These are phyloP conservation scores for Eulimnadia texana DNA, from an alignment of 1,140 invertebrate genomes.

Conservation along the genomic window DNA sequence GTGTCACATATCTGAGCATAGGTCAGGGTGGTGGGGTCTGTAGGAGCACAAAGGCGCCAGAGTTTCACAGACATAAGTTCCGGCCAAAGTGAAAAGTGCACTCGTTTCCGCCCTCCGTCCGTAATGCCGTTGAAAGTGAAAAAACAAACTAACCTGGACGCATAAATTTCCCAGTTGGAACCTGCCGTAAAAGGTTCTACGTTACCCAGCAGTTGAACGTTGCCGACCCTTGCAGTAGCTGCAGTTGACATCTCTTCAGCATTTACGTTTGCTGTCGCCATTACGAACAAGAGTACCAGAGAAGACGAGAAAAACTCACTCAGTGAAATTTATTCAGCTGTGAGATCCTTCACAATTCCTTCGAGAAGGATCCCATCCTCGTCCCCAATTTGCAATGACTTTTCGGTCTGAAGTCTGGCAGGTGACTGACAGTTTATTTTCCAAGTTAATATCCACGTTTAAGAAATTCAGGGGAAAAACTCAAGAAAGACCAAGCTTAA, in stretches of 20 bases:
- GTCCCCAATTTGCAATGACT: too few relatives aligned
- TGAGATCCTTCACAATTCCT: too few relatives aligned
- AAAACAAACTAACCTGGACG: not conserved
- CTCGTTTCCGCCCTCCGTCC: not conserved
- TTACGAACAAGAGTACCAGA: not conserved
- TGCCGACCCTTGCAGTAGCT: not conserved
- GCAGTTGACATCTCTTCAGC: not conserved
- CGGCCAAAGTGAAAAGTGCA: not conserved
- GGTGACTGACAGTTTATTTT: not conserved
- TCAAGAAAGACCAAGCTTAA: not conserved
- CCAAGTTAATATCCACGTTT: too few relatives aligned
- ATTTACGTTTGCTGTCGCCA: not conserved
- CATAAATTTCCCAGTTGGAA: conserved; percentile 4
- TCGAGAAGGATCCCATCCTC: too few relatives aligned
- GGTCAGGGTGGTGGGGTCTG: not conserved
- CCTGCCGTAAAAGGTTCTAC: not conserved
- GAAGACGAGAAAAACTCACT: not conserved
- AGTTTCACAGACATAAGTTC: conserved; percentile 5
- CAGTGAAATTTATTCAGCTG: not conserved
- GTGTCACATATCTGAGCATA: not conserved
- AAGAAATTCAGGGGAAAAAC: not conserved
- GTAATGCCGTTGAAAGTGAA: not conserved
- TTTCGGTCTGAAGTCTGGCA: not conserved
- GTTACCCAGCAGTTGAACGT: not conserved
- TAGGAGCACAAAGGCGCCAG: not conserved